Percentiles rank a stretch among this genome's conserved stretches.
Conservation (phyloP, 2,797 vertebrate genomes). For the Loris lydekkerianus region DNA sequence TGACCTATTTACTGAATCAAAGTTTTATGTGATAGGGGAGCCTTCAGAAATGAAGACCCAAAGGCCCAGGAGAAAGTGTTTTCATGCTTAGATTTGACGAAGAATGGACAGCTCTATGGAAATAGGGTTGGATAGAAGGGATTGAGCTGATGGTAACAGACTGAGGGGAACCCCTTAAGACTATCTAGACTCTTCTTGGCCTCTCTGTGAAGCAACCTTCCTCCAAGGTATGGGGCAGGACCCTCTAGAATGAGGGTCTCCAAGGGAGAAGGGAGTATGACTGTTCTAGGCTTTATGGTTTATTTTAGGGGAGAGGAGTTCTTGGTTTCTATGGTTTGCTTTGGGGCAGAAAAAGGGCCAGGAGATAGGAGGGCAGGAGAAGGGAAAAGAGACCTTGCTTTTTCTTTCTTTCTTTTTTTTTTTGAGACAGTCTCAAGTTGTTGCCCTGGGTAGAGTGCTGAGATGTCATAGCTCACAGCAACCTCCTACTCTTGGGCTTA, state of each 20-base stretch:
- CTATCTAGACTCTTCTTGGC: not conserved
- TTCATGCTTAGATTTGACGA: too few species aligned
- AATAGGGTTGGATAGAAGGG: too few species aligned
- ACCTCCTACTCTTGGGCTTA: too few species aligned
- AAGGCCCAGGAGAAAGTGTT: too few species aligned
- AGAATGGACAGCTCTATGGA: too few species aligned
- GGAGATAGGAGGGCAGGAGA: not conserved
- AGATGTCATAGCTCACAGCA: too few species aligned
- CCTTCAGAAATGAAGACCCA: too few species aligned
- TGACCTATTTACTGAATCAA: not conserved
- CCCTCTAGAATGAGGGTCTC: not conserved
- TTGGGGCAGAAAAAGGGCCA: not conserved
- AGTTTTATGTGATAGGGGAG: not conserved
- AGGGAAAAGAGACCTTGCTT: too few species aligned
- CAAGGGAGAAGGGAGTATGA: not conserved
- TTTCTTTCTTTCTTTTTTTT: too few species aligned
- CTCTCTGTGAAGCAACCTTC: not conserved
- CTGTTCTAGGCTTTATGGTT: not conserved
- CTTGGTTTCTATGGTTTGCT: not conserved
- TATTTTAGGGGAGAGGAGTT: not conserved
- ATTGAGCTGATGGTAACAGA: not conserved
- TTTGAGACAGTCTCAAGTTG: too few species aligned
- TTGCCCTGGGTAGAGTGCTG: too few species aligned
- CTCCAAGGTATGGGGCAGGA: rapidly evolving
- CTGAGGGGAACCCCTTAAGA: not conserved